Evolutionary conservation across 2,888 invertebrate species (phyloP), one percentile per base, ranked within the genome.

Genomic region (Drosophila subsilvestris): DNA sequence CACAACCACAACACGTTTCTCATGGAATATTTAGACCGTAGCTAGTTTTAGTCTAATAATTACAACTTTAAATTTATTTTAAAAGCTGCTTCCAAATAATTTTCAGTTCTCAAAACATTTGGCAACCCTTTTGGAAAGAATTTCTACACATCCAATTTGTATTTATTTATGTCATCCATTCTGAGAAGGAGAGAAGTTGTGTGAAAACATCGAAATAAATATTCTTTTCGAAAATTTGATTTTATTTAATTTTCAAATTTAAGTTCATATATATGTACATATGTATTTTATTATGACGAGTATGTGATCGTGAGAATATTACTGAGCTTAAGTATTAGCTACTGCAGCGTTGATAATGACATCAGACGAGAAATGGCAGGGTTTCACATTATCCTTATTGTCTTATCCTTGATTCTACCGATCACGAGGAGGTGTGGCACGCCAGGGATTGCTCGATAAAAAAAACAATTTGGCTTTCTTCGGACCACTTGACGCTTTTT

Each of bases 11-110:
- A 37, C 49, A 32, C 58, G n/a, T 7, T 44, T 14, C 25, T 55
- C 54, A 54, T 48, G 48, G 45, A 54, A 49, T 44, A 45, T 20
- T 51, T 71, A 71, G 65, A 44, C 49, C 20, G 29, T 86, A 85
- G 73, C 62, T 88, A 85, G 84, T 63, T 75, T 65, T 83, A 88
- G 57, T 69, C 54, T 81, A 74, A 75, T 71, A 54, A 71, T 55
- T 55, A 78, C 62, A 60, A 78, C 58, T 50, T 68, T 61, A 75
- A 66, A 61, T 58, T 62, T 82, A 62, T 57, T 55, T 78, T 72
- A 72, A 86, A 75, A 68, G 85, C 85, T 85, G 75, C 65, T 77
- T 78, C 88, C 88, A 85, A 85, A 85, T 80, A 85, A 72, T 77
- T 70, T 76, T 58, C 49, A 55, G 56, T 63, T 54, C 74, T 49